phyloP scores from a whole-genome alignment of 2,797 vertebrate species.

The Toxotes lorentzi region DNA sequence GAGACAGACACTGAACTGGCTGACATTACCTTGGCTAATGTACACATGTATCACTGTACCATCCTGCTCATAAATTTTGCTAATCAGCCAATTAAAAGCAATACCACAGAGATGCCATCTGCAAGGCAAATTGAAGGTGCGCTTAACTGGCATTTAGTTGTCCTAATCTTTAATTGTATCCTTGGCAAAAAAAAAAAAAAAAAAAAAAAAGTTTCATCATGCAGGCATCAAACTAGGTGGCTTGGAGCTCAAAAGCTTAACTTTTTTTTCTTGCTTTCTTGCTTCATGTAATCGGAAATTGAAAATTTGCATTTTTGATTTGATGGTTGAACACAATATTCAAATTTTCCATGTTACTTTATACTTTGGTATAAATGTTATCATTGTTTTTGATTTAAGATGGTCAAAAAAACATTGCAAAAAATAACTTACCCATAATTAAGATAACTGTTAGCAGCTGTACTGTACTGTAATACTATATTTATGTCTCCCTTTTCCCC shows the following conservation, averaged over 20 bases:
- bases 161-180: conserved; percentile 16
- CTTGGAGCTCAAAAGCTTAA: conserved; percentile 9
- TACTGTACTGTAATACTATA: background rate
- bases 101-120: conserved; percentile 3
- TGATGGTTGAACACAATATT: background rate
- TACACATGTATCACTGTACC: background rate
- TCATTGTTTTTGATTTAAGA: background rate
- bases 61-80: conserved; percentile 2
- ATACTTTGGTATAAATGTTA: background rate
- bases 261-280: too few species aligned
- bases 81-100: conserved; percentile 6
- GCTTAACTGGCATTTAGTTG: conserved; percentile 1
- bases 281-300: background rate
- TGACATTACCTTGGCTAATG: background rate
- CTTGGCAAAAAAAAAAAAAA: conserved; percentile 20
- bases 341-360: background rate
- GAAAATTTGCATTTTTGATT: background rate
- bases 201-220: background rate
- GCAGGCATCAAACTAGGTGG: conserved; percentile 13
- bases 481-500: background rate
- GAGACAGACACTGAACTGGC: background rate
- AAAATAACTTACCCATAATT: conserved; percentile 3
- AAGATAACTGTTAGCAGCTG: background rate
- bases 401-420: too few species aligned
- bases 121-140: background rate